phyloP scores from a whole-genome alignment of 2,113 vertebrate genomes.

The Peromyscus leucopus region DNA sequence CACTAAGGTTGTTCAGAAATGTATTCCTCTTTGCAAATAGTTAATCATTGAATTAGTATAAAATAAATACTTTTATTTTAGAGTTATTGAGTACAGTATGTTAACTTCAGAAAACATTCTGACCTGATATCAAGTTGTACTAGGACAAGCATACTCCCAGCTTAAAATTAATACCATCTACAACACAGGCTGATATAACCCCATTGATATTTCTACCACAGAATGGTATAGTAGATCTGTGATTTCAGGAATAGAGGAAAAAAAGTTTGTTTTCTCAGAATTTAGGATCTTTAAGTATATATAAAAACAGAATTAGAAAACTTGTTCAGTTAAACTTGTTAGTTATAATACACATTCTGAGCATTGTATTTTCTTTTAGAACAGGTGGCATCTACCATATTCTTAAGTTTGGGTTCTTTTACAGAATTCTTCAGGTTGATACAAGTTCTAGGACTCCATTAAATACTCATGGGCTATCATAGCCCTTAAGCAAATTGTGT shows the following conservation, averaged over 20 bases:
- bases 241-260: slow-evolving; percentile 62
- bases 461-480: not conserved
- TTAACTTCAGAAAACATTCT: slow-evolving; percentile 50
- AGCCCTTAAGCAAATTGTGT: not conserved
- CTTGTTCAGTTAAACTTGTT: not conserved
- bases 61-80: not conserved
- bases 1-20: slow-evolving; percentile 21
- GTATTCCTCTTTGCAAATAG: not conserved
- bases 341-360: not conserved
- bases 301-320: too few species aligned
- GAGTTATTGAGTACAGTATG: not conserved
- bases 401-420: not conserved
- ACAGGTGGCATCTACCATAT: not conserved
- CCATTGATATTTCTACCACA: slow-evolving; percentile 66
- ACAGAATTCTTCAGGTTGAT: not conserved
- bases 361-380: not conserved
- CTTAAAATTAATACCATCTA: slow-evolving; percentile 80
- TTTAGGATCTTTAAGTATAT: not conserved
- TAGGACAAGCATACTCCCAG: slow-evolving; percentile 69
- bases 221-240: slow-evolving; percentile 48
- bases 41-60: not conserved
- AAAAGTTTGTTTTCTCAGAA: not conserved
- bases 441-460: not conserved
- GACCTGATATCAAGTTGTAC: slow-evolving; percentile 47
- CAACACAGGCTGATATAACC: slow-evolving; percentile 77